phyloP scores from a whole-genome alignment of 2,797 vertebrate genomes.

The Myripristis murdjan region DNA sequence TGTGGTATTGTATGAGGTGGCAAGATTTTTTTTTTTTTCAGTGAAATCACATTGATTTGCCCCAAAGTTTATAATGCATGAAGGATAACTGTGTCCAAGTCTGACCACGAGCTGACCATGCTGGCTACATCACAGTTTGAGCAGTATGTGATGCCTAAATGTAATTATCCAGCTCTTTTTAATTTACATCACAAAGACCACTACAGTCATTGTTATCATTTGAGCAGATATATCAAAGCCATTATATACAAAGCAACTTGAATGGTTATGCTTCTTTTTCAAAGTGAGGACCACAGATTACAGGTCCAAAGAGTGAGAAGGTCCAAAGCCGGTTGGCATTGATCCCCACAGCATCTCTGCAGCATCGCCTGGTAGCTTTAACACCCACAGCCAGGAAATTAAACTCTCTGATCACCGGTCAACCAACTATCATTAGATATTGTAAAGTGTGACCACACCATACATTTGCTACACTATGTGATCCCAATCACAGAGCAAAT shows the following conservation, averaged over 20 bases:
- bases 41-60: slow-evolving; percentile 65
- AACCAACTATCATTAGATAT: slow-evolving; percentile 20
- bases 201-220: slow-evolving; percentile 79
- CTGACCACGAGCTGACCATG: slow-evolving; percentile 72
- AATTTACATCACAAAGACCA: slow-evolving; percentile 84
- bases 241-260: slow-evolving; percentile 81
- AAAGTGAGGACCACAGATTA: slow-evolving; percentile 52
- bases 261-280: slow-evolving; percentile 52
- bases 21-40: slow-evolving; percentile 35
- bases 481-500: slow-evolving; percentile 75
- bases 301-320: slow-evolving; percentile 32
- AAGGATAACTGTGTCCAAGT: slow-evolving; percentile 68
- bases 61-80: slow-evolving; percentile 29
- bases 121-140: slow-evolving; percentile 77
- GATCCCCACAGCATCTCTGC: slow-evolving; percentile 60
- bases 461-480: slow-evolving; percentile 61
- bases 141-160: slow-evolving; percentile 68
- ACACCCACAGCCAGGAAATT: slow-evolving; percentile 74
- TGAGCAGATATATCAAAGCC: slow-evolving; percentile 78
- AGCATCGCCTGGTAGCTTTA: slow-evolving; percentile 60
- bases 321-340: slow-evolving; percentile 42
- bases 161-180: slow-evolving; percentile 64
- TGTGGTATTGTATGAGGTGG: slow-evolving; percentile 44
- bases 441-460: slow-evolving; percentile 69
- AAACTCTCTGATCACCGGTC: slow-evolving; percentile 58